phyloP scores from a whole-genome alignment of 2,888 invertebrate species.

The Hesperia comma region DNA sequence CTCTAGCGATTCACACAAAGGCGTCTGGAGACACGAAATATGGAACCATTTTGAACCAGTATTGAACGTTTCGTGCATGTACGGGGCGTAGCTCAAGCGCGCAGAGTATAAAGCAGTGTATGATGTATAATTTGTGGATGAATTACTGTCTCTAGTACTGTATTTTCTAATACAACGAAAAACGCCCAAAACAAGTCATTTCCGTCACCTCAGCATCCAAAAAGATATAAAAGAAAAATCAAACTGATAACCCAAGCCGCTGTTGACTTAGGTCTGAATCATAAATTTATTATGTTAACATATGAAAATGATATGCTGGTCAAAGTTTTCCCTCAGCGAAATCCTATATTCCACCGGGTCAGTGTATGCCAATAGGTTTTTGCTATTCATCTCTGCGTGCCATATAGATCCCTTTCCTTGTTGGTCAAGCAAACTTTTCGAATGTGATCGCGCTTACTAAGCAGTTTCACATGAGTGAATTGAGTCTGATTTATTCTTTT shows the following conservation, averaged over 20 bases:
- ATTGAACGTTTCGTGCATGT: too few species aligned
- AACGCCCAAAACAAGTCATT: neutral
- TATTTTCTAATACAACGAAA: too few species aligned
- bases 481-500: conserved; percentile 14
- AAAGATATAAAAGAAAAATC: conserved; percentile 23
- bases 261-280: conserved; percentile 69
- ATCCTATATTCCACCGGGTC: conserved; percentile 37
- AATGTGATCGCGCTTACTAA: conserved; percentile 17
- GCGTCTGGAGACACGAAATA: too few species aligned
- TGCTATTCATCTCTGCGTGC: conserved; percentile 30
- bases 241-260: conserved; percentile 37
- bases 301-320: conserved; percentile 60
- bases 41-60: too few species aligned
- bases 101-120: too few species aligned
- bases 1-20: too few species aligned
- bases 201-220: neutral
- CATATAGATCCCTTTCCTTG: conserved; percentile 21
- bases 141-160: too few species aligned
- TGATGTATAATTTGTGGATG: too few species aligned
- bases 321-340: conserved; percentile 30
- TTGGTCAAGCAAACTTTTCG: conserved; percentile 10
- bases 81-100: too few species aligned
- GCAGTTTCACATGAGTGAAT: conserved; percentile 15
- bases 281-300: conserved; percentile 66
- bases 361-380: conserved; percentile 34